Evolutionary conservation across 2,888 invertebrate genomes (phyloP), one percentile per base, ranked within the genome.

Genomic region (Bugulina stolonifera): DNA sequence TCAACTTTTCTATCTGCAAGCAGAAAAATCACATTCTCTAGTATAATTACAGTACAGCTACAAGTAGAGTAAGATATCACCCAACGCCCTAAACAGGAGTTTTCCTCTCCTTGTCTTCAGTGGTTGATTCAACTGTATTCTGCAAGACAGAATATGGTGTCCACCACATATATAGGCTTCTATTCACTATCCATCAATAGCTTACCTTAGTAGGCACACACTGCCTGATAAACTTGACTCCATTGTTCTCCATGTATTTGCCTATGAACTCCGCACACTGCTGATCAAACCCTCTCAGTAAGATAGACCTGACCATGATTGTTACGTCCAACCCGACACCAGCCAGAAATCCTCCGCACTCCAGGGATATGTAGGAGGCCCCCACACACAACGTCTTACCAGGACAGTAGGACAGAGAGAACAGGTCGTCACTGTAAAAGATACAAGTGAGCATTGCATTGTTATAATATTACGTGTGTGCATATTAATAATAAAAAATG

Each of bases 1-100:
- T 80, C 1, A 74, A 85, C 77, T 91, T 91, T 81, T 91, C 91
- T 1, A 94, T 78, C 85, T 85, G 72, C 10, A 75, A n/a, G n/a
- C 76, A 72, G 54, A n/a, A 14, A 64, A 57, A 34, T n/a, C n/a
- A n/a, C n/a, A n/a, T n/a, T n/a, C n/a, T n/a, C n/a, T n/a, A n/a
- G n/a, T n/a, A n/a, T n/a, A n/a, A n/a, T n/a, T n/a, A n/a, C n/a
- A n/a, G n/a, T 18, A 43, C 43, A 43, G 43, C 43, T 10, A 43
- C 18, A 10, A 43, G 43, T 43, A 43, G 43, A 18, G 18, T 43
- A 43, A 43, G 43, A 43, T 43, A 5, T 43, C 43, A n/a, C n/a
- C n/a, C n/a, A n/a, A n/a, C n/a, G n/a, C n/a, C n/a, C n/a, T n/a
- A n/a, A n/a, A n/a, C n/a, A n/a, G n/a, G n/a, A n/a, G n/a, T n/a